Conservation (phyloP, 2,797 vertebrate genomes). For the Muraenolepis orangiensis region DNA sequence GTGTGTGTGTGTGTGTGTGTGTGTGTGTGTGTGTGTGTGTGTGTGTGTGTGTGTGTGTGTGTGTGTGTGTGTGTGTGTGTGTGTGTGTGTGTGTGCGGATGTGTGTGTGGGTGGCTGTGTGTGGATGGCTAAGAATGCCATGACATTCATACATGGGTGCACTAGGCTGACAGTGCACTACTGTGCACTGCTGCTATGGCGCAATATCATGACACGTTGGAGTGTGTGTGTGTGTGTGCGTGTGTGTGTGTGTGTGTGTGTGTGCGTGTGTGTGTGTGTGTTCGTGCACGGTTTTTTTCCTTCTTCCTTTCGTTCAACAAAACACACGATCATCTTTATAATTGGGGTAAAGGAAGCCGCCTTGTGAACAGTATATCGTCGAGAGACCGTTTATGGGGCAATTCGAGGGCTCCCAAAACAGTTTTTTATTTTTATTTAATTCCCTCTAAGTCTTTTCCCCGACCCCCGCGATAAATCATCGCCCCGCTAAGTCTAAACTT, state of each 20-base stretch:
- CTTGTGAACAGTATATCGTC: neutral
- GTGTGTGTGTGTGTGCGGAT: slow-evolving; percentile 2
- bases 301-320: neutral
- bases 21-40: slow-evolving; percentile 14
- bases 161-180: slow-evolving; percentile 12
- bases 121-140: neutral
- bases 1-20: slow-evolving; percentile 25
- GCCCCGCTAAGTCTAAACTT: neutral
- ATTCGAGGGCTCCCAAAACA: neutral
- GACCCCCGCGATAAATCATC: neutral
- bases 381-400: neutral
- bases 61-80: slow-evolving; percentile 32
- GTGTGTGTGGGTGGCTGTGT: no score
- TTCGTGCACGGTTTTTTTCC: neutral
- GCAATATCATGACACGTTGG: slow-evolving; percentile 15
- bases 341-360: neutral
- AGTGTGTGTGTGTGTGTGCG: neutral
- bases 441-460: neutral
- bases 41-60: slow-evolving; percentile 28
- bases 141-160: slow-evolving; percentile 13
- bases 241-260: neutral
- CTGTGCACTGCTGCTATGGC: slow-evolving; percentile 11
- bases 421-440: neutral
- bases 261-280: neutral
- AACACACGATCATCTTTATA: neutral